phyloP scores from a whole-genome alignment of 1,140 invertebrate genomes.

The Aphelenchoides besseyi region DNA sequence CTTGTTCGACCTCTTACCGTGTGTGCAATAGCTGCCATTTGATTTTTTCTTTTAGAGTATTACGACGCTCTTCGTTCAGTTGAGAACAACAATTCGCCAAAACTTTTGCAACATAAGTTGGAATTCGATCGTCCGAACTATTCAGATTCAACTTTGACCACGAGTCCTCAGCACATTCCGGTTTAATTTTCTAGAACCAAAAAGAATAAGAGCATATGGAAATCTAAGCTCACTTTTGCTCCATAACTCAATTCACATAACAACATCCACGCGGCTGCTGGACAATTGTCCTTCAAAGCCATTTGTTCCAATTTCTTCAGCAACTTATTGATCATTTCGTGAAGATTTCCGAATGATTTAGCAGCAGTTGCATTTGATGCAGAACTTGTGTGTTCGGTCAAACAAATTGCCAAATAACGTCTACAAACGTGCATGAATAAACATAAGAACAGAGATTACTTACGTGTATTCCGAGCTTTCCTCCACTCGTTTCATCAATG shows the following conservation, averaged over 20 bases:
- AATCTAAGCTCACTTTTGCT: conserved; percentile 30
- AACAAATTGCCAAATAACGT: conserved; percentile 20
- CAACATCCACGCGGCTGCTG: conserved; percentile 46
- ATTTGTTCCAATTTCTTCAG: conserved; percentile 20
- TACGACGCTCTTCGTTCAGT: conserved; percentile 8
- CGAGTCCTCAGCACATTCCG: conserved; percentile 9
- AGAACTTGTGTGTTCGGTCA: background rate
- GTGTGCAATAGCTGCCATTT: background rate
- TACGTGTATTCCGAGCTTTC: conserved; percentile 12
- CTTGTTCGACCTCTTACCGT: background rate
- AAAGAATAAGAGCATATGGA: background rate
- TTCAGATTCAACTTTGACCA: conserved; percentile 20
- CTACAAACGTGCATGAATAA: background rate
- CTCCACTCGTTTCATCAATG: conserved; percentile 10
- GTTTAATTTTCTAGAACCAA: conserved; percentile 12
- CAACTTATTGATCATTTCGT: conserved; percentile 15
- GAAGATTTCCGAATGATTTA: conserved; percentile 18
- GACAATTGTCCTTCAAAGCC: conserved; percentile 3
- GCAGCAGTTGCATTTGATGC: conserved; percentile 16
- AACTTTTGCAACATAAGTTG: conserved; percentile 34
- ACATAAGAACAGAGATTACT: background rate
- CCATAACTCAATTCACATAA: conserved; percentile 34
- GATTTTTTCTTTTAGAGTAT: conserved; percentile 22
- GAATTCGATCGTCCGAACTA: conserved; percentile 27
- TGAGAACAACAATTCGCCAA: conserved; percentile 23